Evolutionary conservation across 2,888 invertebrate genomes (phyloP).

Genomic region (Agonopterix heracliana): DNA sequence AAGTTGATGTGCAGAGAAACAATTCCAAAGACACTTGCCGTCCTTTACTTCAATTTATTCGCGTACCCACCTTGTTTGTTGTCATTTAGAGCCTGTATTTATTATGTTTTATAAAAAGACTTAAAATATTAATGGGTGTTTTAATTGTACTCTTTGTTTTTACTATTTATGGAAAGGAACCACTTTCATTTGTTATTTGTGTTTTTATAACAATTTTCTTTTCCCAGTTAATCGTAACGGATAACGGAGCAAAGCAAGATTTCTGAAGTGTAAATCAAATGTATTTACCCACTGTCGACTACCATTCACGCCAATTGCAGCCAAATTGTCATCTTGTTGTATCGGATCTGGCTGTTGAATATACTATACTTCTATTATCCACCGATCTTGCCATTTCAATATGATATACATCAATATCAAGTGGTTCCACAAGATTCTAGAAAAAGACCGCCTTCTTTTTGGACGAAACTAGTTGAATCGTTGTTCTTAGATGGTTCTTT

Average conservation of each 20-base stretch:
- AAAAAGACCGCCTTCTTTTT: too few species aligned
- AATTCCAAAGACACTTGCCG: slow-evolving; percentile 56
- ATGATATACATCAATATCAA: too few species aligned
- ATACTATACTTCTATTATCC: too few species aligned
- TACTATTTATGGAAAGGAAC: not conserved
- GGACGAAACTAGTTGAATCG: too few species aligned
- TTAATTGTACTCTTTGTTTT: not conserved
- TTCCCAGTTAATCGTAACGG: too few species aligned
- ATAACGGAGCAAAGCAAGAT: not conserved
- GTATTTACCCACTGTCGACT: not conserved
- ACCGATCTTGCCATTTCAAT: too few species aligned
- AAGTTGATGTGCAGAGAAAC: not conserved
- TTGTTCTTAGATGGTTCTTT: too few species aligned
- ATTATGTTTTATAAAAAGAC: slow-evolving; percentile 70
- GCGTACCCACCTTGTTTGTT: slow-evolving; percentile 66
- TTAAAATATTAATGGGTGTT: slow-evolving; percentile 25
- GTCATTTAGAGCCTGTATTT: slow-evolving; percentile 66
- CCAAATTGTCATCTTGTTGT: too few species aligned
- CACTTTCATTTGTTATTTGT: not conserved
- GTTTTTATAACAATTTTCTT: not conserved
- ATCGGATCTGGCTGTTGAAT: too few species aligned
- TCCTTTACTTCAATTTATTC: slow-evolving; percentile 44
- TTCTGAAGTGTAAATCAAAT: not conserved
- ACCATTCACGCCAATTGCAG: too few species aligned
- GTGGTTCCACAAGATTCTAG: too few species aligned